phyloP scores from a whole-genome alignment of 2,113 vertebrate genomes.

The Crocuta crocuta region DNA sequence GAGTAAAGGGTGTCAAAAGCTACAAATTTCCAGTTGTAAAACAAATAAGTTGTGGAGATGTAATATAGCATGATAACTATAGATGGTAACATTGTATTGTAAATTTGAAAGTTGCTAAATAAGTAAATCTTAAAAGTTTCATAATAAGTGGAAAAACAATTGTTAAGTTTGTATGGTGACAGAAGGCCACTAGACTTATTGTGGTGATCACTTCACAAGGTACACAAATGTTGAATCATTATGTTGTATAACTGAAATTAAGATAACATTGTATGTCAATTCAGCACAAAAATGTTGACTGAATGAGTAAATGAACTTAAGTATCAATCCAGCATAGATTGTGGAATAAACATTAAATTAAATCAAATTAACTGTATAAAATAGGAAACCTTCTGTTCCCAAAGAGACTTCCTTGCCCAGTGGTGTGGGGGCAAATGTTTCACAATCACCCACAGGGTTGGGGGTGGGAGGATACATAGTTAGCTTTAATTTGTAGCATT shows the following conservation, averaged over 20 bases:
- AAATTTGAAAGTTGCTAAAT: not conserved
- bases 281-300: not conserved
- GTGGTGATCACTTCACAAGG: not conserved
- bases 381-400: not conserved
- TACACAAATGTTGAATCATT: not conserved
- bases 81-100: not conserved
- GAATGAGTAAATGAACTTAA: constrained; percentile 15
- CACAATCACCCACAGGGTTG: not conserved
- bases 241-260: not conserved
- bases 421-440: not conserved
- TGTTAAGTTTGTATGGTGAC: not conserved
- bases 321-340: not conserved
- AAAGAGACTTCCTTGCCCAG: not conserved
- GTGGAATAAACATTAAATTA: not conserved
- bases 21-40: not conserved
- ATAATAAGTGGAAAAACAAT: not conserved
- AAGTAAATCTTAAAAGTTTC: not conserved
- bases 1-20: not conserved
- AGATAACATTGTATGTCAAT: not conserved
- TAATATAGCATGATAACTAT: not conserved
- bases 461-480: not conserved
- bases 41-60: not conserved
- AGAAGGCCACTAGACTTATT: not conserved
- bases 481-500: not conserved
- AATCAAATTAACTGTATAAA: not conserved